Evolutionary conservation across 2,113 vertebrate genomes (phyloP).

Genomic region (Brienomyrus longianalis): DNA sequence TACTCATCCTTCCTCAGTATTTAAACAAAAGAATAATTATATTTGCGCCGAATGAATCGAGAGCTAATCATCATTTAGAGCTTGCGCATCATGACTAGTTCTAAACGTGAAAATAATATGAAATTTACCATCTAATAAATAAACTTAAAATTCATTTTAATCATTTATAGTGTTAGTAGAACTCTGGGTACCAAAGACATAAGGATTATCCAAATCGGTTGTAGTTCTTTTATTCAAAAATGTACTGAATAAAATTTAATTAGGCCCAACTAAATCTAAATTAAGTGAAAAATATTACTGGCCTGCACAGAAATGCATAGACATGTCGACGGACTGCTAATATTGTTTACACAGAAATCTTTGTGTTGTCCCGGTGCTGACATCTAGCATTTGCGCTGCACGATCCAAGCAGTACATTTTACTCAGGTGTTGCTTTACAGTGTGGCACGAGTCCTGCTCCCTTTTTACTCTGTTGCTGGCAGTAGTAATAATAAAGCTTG

Average conservation of each 20-base stretch:
- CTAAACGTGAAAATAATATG: neutral
- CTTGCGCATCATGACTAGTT: neutral
- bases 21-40: neutral
- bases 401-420: slow-evolving; percentile 15
- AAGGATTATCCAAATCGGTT: neutral
- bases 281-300: neutral
- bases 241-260: neutral
- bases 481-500: slow-evolving; percentile 14
- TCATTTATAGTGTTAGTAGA: neutral
- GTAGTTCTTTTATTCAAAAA: neutral
- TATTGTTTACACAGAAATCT: neutral
- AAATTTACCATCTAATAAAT: neutral
- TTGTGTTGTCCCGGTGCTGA: neutral
- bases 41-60: neutral
- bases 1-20: neutral
- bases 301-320: neutral
- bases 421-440: neutral
- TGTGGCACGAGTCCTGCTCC: slow-evolving; percentile 3
- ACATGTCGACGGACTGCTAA: neutral
- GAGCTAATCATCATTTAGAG: neutral
- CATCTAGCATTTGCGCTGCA: neutral
- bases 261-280: neutral
- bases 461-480: slow-evolving; percentile 14
- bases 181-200: neutral
- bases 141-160: neutral